phyloP scores from a whole-genome alignment of 2,797 vertebrate genomes.

The Capromys pilorides region DNA sequence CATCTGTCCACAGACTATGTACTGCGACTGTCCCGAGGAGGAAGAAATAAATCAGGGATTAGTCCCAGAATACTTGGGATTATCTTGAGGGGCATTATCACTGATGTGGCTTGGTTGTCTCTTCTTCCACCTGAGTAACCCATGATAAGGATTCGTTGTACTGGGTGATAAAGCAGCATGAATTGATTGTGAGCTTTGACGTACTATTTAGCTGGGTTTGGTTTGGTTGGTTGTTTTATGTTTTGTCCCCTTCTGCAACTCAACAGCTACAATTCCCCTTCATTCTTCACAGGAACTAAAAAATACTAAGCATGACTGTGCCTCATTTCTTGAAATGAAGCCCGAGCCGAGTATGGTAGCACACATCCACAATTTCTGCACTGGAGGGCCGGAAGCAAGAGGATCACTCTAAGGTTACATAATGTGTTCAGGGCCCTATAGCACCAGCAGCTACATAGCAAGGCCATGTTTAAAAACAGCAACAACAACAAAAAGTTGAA shows the following conservation, averaged over 20 bases:
- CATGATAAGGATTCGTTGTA: not conserved
- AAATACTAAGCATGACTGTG: not conserved
- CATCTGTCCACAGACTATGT: not conserved
- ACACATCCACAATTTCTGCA: not conserved
- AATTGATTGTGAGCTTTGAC: not conserved
- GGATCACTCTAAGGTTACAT: not conserved
- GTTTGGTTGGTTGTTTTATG: not conserved
- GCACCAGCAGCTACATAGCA: not conserved
- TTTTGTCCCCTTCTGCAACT: not conserved
- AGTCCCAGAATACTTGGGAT: not conserved
- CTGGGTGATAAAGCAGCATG: not conserved
- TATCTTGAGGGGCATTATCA: not conserved
- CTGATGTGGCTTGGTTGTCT: not conserved
- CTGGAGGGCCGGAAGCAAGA: not conserved
- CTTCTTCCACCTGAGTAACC: not conserved
- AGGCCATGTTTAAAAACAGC: not conserved
- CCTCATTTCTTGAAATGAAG: not conserved
- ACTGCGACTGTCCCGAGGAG: not conserved
- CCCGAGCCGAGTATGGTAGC: not conserved
- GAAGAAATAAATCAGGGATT: not conserved
- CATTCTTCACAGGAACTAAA: constrained; percentile 8
- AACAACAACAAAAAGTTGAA: not conserved
- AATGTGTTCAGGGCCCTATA: not conserved
- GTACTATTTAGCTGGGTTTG: not conserved
- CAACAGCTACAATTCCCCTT: constrained; percentile 12